Conservation (phyloP, 2,797 vertebrate genomes). For the Pelochelys cantorii region DNA sequence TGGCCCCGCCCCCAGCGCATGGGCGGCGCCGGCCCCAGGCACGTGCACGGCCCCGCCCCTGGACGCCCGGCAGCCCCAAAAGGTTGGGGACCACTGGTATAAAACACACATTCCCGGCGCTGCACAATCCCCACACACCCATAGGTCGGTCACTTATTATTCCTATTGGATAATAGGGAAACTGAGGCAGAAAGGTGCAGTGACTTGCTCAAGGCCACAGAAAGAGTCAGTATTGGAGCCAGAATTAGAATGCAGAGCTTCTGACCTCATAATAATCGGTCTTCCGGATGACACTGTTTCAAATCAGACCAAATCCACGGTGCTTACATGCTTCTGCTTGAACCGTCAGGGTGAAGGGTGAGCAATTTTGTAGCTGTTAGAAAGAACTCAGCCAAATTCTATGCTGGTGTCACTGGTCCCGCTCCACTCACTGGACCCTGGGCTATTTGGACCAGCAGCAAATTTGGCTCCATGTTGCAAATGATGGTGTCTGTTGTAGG, state of each 20-base stretch:
- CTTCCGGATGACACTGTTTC: not conserved
- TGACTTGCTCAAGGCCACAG: not conserved
- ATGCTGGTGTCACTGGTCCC: not conserved
- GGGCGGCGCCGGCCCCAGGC: no score
- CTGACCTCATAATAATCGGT: not conserved
- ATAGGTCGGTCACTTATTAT: accelerated
- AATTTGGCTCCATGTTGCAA: not conserved
- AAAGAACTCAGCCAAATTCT: not conserved
- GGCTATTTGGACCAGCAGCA: not conserved
- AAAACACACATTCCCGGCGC: no score
- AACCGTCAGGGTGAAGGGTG: not conserved
- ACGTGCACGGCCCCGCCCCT: no score
- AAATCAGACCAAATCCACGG: not conserved
- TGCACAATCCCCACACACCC: not conserved
- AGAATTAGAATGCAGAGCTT: not conserved
- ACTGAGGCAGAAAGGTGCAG: not conserved
- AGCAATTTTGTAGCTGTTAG: not conserved
- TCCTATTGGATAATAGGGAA: not conserved
- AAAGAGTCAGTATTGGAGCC: not conserved
- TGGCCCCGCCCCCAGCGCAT: no score
- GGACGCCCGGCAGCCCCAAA: no score
- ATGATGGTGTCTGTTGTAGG: not conserved
- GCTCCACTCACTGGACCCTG: not conserved
- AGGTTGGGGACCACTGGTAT: no score
- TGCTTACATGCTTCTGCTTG: not conserved